Percentiles rank a stretch among this genome's conserved stretches.
Conservation (phyloP, 2,888 invertebrate species). For the Ferrisia virgata region DNA sequence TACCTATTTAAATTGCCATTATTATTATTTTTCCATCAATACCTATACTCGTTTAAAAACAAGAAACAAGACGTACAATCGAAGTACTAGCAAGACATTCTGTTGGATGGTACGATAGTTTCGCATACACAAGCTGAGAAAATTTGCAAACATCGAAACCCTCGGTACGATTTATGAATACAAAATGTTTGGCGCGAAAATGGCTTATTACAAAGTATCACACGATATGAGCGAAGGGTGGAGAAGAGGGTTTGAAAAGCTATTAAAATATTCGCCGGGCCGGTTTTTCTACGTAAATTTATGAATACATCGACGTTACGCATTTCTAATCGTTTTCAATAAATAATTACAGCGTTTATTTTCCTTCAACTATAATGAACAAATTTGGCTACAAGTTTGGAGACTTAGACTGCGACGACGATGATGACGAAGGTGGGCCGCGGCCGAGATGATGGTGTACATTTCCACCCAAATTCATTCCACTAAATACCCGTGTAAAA, state of each 20-base stretch:
- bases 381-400: background rate
- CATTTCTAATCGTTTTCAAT: conserved; percentile 21
- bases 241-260: background rate
- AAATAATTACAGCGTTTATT: conserved; percentile 4
- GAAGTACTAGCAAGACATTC: too few species aligned
- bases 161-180: conserved; percentile 16
- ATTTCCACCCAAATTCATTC: too few species aligned
- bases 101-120: background rate
- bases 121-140: background rate
- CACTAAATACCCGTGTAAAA: background rate
- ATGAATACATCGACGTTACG: conserved; percentile 2
- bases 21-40: too few species aligned
- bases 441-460: too few species aligned
- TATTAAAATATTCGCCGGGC: background rate
- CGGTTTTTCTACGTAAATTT: conserved; percentile 23
- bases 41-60: too few species aligned
- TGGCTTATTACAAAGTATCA: background rate
- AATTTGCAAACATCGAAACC: background rate
- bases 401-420: background rate
- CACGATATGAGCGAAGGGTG: too few species aligned
- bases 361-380: background rate
- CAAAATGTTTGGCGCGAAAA: background rate
- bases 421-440: too few species aligned
- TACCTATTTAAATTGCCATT: too few species aligned
- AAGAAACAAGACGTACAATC: too few species aligned